Percentiles rank a stretch among this genome's conserved stretches.
Conservation (phyloP, 2,113 vertebrate species). For the Chroicocephalus ridibundus region DNA sequence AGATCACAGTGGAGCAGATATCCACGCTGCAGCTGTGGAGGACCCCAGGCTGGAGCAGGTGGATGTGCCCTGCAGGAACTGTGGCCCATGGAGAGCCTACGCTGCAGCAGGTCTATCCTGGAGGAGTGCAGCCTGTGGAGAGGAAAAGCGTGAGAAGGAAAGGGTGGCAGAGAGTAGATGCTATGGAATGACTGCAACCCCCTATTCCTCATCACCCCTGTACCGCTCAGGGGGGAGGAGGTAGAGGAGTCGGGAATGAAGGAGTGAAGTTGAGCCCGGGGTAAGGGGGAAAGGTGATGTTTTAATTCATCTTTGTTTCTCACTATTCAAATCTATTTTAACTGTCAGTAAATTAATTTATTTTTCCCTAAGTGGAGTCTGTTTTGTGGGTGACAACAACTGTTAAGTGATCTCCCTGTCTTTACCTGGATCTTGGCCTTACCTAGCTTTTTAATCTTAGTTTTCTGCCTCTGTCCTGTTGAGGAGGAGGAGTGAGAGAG, state of each 20-base stretch:
- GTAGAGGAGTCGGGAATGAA: neutral
- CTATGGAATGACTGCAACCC: neutral
- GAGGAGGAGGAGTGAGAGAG: neutral
- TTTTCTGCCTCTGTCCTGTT: neutral
- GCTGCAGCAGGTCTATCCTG: neutral
- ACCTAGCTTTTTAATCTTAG: neutral
- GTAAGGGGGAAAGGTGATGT: neutral
- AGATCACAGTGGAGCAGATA: neutral
- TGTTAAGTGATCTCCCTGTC: neutral
- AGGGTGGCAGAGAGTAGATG: neutral
- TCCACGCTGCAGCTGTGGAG: neutral
- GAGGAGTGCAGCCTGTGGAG: neutral
- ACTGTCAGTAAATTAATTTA: neutral
- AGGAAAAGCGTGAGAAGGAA: neutral
- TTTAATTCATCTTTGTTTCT: neutral
- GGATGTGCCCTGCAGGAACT: neutral
- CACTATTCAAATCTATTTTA: neutral
- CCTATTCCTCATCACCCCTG: neutral
- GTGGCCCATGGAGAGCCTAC: neutral
- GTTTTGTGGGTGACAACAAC: neutral
- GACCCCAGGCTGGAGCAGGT: neutral
- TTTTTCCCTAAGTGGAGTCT: neutral
- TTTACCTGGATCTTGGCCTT: neutral
- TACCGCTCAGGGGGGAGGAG: neutral
- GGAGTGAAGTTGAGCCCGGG: neutral